Evolutionary conservation across 2,113 vertebrate genomes (phyloP), one percentile per base, ranked within the genome.

Genomic region (Tetrao urogallus): DNA sequence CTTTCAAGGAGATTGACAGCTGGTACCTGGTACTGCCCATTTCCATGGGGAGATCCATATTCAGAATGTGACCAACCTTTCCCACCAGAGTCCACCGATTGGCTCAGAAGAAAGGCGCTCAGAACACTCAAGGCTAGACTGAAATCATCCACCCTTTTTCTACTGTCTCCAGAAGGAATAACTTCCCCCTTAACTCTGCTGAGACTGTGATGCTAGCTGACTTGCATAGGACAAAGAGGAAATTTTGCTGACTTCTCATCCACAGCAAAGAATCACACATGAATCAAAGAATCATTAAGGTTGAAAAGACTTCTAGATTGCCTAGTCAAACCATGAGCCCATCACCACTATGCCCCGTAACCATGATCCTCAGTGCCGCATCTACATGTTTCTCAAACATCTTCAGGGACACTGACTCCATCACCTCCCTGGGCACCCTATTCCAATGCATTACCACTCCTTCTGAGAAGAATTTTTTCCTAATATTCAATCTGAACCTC

Each of bases 31-130:
- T 82, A 36, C 28, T 84, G 34, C 20, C 82, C 25, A 42, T 42
- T 82, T 28, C 28, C 9, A 1, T 5, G 12, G 64, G 36, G 67
- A 79, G 0, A 4, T 56, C 27, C 10, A 47, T 6, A 21, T 48
- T 43, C 38, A 77, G 40, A 67, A 2, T n/a, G 28, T 52, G 45
- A 28, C 15, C 16, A 0, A 0, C 6, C 8, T 86, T 77, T 67
- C 32, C 24, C 24, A 13, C 45, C 70, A 14, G 65, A 82, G 17
- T 43, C 63, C n/a, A 28, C 11, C 38, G 13, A 38, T 32, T 73
- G 27, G 21, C 36, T 54, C 18, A 56, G 45, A 17, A 89, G 22
- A 6, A 76, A 75, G 56, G 56, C 2, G 3, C 30, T 66, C 28
- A 50, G 25, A 75, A 32, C 8, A 11, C 24, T 65, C 32, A 48